Evolutionary conservation across 2,113 vertebrate genomes (phyloP).

Genomic region (Carassius auratus): DNA sequence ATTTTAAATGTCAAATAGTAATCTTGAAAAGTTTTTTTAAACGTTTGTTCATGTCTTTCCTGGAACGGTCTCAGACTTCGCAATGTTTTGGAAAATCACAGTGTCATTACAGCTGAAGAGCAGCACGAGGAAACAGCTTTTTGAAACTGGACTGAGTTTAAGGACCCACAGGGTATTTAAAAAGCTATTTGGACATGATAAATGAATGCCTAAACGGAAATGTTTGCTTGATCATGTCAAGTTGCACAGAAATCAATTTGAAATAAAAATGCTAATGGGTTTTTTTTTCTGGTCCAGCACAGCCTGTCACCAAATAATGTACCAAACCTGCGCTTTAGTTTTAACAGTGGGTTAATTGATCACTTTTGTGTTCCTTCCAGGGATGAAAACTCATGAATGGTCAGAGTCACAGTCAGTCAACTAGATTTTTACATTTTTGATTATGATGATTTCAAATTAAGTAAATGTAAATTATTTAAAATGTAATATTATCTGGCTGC

Average conservation of each 20-base stretch:
- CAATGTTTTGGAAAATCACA: background rate
- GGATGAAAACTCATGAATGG: no score
- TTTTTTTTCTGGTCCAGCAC: conserved; percentile 10
- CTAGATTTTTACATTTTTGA: no score
- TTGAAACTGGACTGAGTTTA: background rate
- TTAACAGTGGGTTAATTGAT: background rate
- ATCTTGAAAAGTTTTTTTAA: conserved; percentile 7
- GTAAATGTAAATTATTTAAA: no score
- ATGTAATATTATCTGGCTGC: no score
- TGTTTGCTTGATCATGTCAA: background rate
- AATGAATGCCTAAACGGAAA: background rate
- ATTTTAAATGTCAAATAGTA: conserved; percentile 5
- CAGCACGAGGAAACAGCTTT: background rate
- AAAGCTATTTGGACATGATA: conserved; percentile 3
- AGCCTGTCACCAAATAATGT: background rate
- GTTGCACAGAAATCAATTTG: conserved; percentile 3
- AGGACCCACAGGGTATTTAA: no score
- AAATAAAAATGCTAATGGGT: conserved; percentile 28
- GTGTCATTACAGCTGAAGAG: conserved; percentile 8
- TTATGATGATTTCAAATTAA: no score
- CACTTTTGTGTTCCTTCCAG: no score
- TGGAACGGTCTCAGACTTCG: background rate
- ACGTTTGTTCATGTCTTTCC: background rate
- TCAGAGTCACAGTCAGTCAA: no score
- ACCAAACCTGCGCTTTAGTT: background rate